These are phyloP conservation scores for Gonioctena quinquepunctata DNA, from an alignment of 1,140 invertebrate species.

Conservation along the genomic window DNA sequence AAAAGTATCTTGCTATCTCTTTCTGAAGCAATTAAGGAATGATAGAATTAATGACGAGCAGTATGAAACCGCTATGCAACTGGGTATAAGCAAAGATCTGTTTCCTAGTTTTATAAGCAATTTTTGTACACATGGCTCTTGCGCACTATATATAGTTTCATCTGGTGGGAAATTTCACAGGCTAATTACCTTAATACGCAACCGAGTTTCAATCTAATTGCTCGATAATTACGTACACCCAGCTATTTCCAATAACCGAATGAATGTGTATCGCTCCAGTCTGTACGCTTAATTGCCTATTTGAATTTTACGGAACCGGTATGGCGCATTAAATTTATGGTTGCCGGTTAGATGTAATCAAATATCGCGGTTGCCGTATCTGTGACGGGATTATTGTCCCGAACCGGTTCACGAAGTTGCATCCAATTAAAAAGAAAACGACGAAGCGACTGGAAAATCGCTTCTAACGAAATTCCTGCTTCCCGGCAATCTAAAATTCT, in stretches of 20 bases:
- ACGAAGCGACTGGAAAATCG: background rate
- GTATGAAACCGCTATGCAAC: no score
- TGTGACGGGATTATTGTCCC: background rate
- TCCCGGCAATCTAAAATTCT: no score
- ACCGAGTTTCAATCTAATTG: slow-evolving; percentile 13
- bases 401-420: background rate
- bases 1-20: no score
- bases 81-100: no score
- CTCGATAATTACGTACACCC: slow-evolving; percentile 7
- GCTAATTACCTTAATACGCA: slow-evolving; percentile 10
- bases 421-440: background rate
- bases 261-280: background rate
- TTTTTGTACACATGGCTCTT: no score
- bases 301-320: slow-evolving; percentile 6
- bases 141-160: background rate
- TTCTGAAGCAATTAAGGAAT: no score
- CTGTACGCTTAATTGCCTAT: background rate
- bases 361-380: background rate
- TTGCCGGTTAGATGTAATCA: background rate
- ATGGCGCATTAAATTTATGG: slow-evolving; percentile 7
- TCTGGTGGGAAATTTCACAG: slow-evolving; percentile 3
- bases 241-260: slow-evolving; percentile 1
- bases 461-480: background rate
- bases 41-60: no score
- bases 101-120: no score